Evolutionary conservation across 1,140 invertebrate genomes (phyloP).

Genomic region (Sesamia nonagrioides): DNA sequence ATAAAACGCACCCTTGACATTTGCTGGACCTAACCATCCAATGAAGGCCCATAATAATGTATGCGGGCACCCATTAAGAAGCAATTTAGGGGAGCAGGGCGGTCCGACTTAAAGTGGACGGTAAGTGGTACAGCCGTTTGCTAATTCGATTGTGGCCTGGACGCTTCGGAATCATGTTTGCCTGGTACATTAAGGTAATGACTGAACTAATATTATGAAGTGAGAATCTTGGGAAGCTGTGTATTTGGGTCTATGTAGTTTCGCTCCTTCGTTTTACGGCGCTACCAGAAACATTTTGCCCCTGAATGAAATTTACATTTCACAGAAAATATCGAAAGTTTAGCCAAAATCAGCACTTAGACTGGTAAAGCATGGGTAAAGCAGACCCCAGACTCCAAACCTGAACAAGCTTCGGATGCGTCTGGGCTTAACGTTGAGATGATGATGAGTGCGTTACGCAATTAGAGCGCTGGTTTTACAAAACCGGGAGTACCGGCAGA

Average conservation of each 20-base stretch:
- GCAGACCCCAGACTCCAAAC: too few species aligned
- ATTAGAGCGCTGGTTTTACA: too few species aligned
- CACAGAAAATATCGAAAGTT: too few species aligned
- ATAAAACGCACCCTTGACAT: slow-evolving; percentile 20
- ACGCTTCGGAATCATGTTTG: slow-evolving; percentile 30
- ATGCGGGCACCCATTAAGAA: slow-evolving; percentile 22
- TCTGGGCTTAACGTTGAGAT: too few species aligned
- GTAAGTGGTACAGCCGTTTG: slow-evolving; percentile 36
- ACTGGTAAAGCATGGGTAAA: too few species aligned
- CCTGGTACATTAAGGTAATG: slow-evolving; percentile 24
- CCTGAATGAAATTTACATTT: too few species aligned
- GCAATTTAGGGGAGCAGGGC: slow-evolving; percentile 9
- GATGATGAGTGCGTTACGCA: too few species aligned
- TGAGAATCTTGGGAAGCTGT: background rate
- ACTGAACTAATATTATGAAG: slow-evolving; percentile 15
- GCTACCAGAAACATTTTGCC: too few species aligned
- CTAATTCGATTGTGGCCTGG: slow-evolving; percentile 24
- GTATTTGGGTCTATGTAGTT: background rate
- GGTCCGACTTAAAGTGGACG: slow-evolving; percentile 20
- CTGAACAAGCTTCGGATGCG: too few species aligned
- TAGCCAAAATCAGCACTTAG: too few species aligned
- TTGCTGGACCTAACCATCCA: slow-evolving; percentile 16
- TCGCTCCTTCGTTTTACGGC: background rate
- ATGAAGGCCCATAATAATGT: slow-evolving; percentile 27
- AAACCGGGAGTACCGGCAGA: too few species aligned